Percentiles rank a stretch among this genome's conserved stretches.
Conservation (phyloP, 1,140 invertebrate species). For the Heliconius himera region DNA sequence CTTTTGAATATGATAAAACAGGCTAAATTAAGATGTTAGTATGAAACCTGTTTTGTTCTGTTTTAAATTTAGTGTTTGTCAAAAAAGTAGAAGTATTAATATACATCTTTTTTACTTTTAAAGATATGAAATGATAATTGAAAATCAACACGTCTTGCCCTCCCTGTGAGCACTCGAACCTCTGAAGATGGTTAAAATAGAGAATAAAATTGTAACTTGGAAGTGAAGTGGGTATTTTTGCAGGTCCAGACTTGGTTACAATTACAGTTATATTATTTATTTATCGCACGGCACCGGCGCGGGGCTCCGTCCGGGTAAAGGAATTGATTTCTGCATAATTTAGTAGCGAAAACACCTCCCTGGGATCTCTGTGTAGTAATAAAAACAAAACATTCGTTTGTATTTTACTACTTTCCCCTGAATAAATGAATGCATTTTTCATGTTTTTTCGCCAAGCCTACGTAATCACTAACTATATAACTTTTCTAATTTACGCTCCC, state of each 20-base stretch:
- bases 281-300: constrained; percentile 62
- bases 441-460: constrained; percentile 44
- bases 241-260: constrained; percentile 61
- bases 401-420: constrained; percentile 72
- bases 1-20: not conserved
- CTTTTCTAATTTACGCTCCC: constrained; percentile 55
- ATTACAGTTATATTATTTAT: constrained; percentile 80
- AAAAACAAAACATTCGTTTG: constrained; percentile 79
- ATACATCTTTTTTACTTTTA: not conserved
- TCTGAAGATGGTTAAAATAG: not conserved
- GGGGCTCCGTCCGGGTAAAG: constrained; percentile 64
- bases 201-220: constrained; percentile 19
- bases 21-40: not conserved
- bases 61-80: not conserved
- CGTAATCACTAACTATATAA: constrained; percentile 51
- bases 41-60: no score
- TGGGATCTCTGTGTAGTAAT: constrained; percentile 66
- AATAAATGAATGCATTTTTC: constrained; percentile 74
- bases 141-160: not conserved
- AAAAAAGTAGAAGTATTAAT: not conserved
- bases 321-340: constrained; percentile 81
- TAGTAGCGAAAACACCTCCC: constrained; percentile 73
- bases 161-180: not conserved
- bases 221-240: constrained; percentile 40
- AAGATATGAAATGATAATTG: not conserved